Evolutionary conservation across 2,797 vertebrate genomes (phyloP).

Genomic region (Acrossocheilus wenchowensis): DNA sequence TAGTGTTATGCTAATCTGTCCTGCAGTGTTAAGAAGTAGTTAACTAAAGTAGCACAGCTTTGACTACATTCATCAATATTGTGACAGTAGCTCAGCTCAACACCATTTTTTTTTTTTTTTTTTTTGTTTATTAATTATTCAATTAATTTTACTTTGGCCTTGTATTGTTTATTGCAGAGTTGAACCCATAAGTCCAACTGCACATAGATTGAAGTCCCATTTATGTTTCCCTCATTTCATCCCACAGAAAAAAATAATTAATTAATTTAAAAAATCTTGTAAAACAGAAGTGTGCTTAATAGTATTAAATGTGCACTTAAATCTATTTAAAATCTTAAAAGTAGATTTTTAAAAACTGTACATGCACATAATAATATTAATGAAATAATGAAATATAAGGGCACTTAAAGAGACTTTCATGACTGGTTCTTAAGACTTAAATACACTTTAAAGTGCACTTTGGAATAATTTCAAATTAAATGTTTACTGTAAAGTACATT

Average conservation of each 20-base stretch:
- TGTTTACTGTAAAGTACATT: background rate
- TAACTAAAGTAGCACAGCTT: background rate
- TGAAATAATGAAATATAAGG: background rate
- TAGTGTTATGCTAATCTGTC: constrained; percentile 4
- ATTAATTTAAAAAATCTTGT: too few species aligned
- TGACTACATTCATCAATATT: background rate
- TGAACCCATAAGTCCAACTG: background rate
- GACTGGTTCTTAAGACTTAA: background rate
- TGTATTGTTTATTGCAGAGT: background rate
- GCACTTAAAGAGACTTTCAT: background rate
- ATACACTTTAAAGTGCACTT: background rate
- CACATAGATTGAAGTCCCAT: background rate
- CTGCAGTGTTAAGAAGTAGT: background rate
- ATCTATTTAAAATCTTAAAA: too few species aligned
- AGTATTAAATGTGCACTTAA: too few species aligned
- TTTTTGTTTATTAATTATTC: background rate
- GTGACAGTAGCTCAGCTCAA: background rate
- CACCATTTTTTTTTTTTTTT: background rate
- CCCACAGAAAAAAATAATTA: background rate
- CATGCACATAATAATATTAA: background rate
- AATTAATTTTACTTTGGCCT: background rate
- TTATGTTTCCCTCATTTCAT: background rate
- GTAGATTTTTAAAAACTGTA: background rate
- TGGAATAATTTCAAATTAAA: background rate
- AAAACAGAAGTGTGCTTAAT: background rate